These are phyloP conservation scores for Gonioctena quinquepunctata DNA, from an alignment of 1,140 invertebrate genomes.

Conservation along the genomic window DNA sequence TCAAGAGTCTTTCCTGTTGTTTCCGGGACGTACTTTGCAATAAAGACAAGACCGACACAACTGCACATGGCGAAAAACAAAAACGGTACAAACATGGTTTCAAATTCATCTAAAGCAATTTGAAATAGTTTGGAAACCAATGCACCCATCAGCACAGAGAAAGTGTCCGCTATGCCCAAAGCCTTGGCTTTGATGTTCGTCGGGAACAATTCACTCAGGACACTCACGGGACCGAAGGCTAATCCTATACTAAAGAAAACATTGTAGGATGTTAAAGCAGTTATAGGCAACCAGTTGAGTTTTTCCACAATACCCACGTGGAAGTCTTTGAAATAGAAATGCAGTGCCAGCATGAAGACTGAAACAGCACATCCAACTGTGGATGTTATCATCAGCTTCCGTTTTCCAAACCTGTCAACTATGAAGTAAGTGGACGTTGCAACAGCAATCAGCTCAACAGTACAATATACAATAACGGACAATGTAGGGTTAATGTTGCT, in stretches of 20 bases:
- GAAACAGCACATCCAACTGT: conserved; percentile 60
- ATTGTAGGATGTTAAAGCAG: conserved; percentile 70
- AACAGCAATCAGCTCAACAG: conserved; percentile 65
- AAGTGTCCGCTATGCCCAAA: conserved; percentile 68
- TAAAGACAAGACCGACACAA: conserved; percentile 64
- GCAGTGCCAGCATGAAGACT: conserved; percentile 62
- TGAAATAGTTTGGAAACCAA: conserved; percentile 75
- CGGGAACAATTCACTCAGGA: conserved; percentile 76
- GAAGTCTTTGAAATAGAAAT: conserved; percentile 61
- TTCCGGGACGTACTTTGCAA: conserved; percentile 71
- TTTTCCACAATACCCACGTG: conserved; percentile 39
- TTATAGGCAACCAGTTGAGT: conserved; percentile 57
- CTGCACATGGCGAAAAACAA: conserved; percentile 73
- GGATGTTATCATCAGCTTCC: conserved; percentile 68
- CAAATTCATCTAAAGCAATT: conserved; percentile 60
- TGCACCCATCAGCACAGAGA: conserved; percentile 73
- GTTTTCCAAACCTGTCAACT: conserved; percentile 74
- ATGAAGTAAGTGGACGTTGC: conserved; percentile 72
- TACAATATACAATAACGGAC: conserved; percentile 61
- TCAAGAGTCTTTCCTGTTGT: conserved; percentile 80
- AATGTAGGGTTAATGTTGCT: conserved; percentile 53
- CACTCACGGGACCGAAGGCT: conserved; percentile 70
- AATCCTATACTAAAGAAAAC: conserved; percentile 71
- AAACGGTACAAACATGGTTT: conserved; percentile 69
- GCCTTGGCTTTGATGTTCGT: conserved; percentile 70